phyloP scores from a whole-genome alignment of 2,797 vertebrate species.

The Hemibagrus guttatus region DNA sequence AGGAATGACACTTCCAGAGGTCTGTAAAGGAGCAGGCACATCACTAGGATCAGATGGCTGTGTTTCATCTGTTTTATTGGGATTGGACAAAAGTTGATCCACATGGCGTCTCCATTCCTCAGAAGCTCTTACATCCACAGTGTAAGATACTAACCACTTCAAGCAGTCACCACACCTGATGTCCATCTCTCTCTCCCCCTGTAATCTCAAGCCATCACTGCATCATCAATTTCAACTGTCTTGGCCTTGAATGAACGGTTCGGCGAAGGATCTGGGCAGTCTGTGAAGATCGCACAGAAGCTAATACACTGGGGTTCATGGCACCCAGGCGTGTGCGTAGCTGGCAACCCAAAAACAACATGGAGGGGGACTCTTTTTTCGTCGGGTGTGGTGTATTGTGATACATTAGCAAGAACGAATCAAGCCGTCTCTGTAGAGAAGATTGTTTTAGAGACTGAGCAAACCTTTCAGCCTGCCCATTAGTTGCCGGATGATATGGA shows the following conservation, averaged over 20 bases:
- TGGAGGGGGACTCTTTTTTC: neutral
- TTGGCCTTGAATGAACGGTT: too few relatives aligned
- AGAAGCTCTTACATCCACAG: conserved; percentile 10
- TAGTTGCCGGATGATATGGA: too few relatives aligned
- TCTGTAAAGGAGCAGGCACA: too few relatives aligned
- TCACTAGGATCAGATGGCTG: too few relatives aligned
- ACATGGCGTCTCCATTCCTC: conserved; percentile 14
- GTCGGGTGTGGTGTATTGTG: too few relatives aligned
- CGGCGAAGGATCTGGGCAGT: neutral
- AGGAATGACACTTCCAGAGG: too few relatives aligned
- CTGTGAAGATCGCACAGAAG: conserved; percentile 1
- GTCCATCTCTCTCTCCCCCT: neutral
- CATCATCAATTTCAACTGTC: too few relatives aligned
- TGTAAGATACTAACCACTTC: conserved; percentile 29
- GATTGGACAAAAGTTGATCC: conserved; percentile 20
- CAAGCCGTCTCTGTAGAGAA: conserved; percentile 7
- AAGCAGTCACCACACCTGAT: conserved; percentile 13
- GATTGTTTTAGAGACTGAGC: too few relatives aligned
- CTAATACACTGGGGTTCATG: conserved; percentile 21
- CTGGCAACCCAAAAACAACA: neutral
- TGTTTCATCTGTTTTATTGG: too few relatives aligned
- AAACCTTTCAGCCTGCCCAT: too few relatives aligned
- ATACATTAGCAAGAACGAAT: neutral
- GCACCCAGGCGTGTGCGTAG: neutral
- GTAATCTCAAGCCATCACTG: too few relatives aligned